Evolutionary conservation across 2,797 vertebrate genomes (phyloP).

Genomic region (Pseudopleuronectes americanus): DNA sequence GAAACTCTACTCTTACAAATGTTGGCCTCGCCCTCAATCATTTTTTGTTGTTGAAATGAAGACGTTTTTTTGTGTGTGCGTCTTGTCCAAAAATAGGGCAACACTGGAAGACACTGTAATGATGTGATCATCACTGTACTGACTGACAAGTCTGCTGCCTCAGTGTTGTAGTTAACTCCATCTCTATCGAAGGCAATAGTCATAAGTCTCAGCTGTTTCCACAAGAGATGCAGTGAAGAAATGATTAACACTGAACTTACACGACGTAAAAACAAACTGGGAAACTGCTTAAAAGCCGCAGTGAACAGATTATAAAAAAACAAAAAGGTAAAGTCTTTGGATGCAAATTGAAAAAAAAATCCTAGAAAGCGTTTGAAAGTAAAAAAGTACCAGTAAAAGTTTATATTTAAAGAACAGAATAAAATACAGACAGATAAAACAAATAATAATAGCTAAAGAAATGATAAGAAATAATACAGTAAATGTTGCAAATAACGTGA

Average conservation of each 20-base stretch:
- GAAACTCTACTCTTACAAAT: conserved; percentile 26
- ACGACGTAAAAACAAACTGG: conserved; percentile 11
- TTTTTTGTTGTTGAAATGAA: neutral
- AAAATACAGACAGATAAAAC: conserved; percentile 48
- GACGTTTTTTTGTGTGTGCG: conserved; percentile 32
- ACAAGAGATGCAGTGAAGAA: conserved; percentile 10
- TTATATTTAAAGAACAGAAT: conserved; percentile 36
- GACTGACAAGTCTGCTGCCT: conserved; percentile 49
- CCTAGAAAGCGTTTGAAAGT: conserved; percentile 6
- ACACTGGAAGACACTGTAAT: conserved; percentile 70
- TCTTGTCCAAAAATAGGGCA: conserved; percentile 48
- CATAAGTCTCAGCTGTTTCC: conserved; percentile 11
- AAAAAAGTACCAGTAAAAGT: conserved; percentile 31
- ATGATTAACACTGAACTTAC: conserved; percentile 33
- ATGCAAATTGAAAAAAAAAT: conserved; percentile 30
- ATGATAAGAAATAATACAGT: conserved; percentile 32
- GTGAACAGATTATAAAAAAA: conserved; percentile 33
- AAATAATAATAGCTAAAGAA: conserved; percentile 60
- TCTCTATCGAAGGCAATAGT: conserved; percentile 18
- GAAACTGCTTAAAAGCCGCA: conserved; percentile 15
- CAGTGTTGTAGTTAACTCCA: conserved; percentile 29
- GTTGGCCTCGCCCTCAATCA: neutral
- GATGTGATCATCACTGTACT: conserved; percentile 26
- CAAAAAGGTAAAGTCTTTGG: conserved; percentile 55
- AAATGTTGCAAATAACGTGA: conserved; percentile 37